These are phyloP conservation scores for Ceratina japonica DNA, from an alignment of 1,140 invertebrate genomes.

Conservation along the genomic window DNA sequence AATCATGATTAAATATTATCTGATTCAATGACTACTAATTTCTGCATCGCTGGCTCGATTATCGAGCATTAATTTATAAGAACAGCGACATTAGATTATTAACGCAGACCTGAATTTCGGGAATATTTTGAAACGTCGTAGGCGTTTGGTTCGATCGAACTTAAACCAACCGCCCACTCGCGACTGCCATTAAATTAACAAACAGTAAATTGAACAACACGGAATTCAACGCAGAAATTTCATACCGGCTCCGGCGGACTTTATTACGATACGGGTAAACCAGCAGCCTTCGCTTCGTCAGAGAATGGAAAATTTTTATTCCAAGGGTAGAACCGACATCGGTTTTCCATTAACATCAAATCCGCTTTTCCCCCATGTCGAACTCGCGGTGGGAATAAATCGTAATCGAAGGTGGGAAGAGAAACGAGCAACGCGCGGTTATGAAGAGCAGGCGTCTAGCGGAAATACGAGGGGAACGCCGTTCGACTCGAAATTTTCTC, in stretches of 20 bases:
- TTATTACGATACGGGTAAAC: not conserved
- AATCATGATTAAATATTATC: too few species aligned
- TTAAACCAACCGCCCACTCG: not conserved
- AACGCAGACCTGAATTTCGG: too few species aligned
- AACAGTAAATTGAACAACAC: not conserved
- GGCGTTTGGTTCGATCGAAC: not conserved
- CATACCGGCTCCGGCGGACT: too few species aligned
- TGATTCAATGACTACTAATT: too few species aligned
- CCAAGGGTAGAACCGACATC: too few species aligned
- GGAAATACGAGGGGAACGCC: not conserved
- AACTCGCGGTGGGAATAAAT: not conserved
- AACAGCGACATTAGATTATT: too few species aligned
- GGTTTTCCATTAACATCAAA: not conserved
- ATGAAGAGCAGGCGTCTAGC: not conserved
- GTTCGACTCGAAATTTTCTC: not conserved
- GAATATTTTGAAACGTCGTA: too few species aligned
- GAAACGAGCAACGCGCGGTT: too few species aligned
- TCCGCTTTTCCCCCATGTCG: not conserved
- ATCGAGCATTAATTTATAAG: too few species aligned
- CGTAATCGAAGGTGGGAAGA: not conserved
- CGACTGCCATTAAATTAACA: slow-evolving; percentile 3
- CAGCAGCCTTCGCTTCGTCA: too few species aligned
- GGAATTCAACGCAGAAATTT: not conserved
- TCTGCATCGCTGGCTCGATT: too few species aligned
- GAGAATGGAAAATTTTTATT: not conserved